A percentile compares a stretch with the other conserved stretches of the same genome.
phyloP scores from a whole-genome alignment of 1,140 invertebrate genomes.

The Cepaea nemoralis region DNA sequence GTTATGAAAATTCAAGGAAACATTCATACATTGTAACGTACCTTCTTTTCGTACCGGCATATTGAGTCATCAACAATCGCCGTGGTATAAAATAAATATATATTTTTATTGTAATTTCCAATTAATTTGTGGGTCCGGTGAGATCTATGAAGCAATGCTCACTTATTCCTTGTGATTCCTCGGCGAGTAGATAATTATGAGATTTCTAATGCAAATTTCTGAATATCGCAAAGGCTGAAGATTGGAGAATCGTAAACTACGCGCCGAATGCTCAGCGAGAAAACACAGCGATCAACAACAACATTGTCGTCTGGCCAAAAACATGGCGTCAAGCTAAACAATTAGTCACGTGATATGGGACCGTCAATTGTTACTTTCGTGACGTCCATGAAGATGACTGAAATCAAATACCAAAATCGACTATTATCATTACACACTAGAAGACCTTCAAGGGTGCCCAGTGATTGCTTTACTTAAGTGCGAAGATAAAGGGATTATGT shows the following conservation, averaged over 20 bases:
- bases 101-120: too few relatives aligned
- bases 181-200: too few relatives aligned
- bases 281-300: background rate
- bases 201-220: background rate
- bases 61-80: too few relatives aligned
- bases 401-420: too few relatives aligned
- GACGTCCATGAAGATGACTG: background rate
- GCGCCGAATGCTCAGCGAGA: background rate
- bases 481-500: too few relatives aligned
- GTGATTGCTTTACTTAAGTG: too few relatives aligned
- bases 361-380: conserved; percentile 4
- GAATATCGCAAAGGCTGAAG: background rate
- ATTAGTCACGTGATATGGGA: conserved; percentile 13
- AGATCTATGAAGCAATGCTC: too few relatives aligned
- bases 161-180: too few relatives aligned
- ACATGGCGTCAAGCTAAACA: conserved; percentile 19
- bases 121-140: too few relatives aligned
- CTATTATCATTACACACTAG: too few relatives aligned
- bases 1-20: background rate
- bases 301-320: background rate
- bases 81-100: too few relatives aligned
- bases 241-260: background rate
- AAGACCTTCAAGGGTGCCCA: too few relatives aligned
- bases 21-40: conserved; percentile 5
- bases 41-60: conserved; percentile 15